These are phyloP conservation scores for Larimichthys polyactis DNA, from an alignment of 2,113 vertebrate genomes.

Conservation along the genomic window DNA sequence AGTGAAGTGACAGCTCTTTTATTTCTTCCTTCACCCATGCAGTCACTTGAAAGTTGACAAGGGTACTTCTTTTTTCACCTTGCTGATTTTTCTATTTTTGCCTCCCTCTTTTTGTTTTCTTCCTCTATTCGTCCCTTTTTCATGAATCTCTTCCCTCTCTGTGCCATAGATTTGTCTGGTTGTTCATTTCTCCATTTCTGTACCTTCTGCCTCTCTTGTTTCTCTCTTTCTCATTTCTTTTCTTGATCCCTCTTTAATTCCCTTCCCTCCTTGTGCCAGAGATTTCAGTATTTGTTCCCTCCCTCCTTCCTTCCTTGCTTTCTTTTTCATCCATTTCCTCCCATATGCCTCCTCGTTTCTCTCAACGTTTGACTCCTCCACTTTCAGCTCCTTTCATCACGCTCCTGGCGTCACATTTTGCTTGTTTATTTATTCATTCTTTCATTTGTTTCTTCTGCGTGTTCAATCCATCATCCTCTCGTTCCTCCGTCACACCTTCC, in stretches of 20 bases:
- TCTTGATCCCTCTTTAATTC: background rate
- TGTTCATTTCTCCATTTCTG: background rate
- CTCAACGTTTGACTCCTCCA: background rate
- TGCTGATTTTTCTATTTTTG: background rate
- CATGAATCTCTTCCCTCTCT: background rate
- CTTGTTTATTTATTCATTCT: background rate
- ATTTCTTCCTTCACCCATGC: conserved; percentile 15
- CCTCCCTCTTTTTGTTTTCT: background rate
- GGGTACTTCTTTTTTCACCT: background rate
- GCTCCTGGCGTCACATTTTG: background rate
- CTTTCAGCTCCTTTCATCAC: background rate
- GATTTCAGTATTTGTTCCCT: conserved; percentile 10
- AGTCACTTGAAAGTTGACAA: conserved; percentile 22
- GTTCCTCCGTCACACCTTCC: background rate
- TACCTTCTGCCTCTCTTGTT: background rate
- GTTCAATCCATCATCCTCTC: background rate
- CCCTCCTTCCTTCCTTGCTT: background rate
- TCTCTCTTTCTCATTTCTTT: background rate
- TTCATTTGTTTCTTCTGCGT: background rate
- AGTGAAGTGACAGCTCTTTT: conserved; percentile 52
- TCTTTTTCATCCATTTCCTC: too few species aligned
- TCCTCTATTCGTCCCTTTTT: background rate
- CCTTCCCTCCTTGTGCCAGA: background rate
- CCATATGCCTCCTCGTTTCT: background rate
- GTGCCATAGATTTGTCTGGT: background rate